Evolutionary conservation across 2,888 invertebrate species (phyloP).

Genomic region (Himalopsyche kuldschensis): DNA sequence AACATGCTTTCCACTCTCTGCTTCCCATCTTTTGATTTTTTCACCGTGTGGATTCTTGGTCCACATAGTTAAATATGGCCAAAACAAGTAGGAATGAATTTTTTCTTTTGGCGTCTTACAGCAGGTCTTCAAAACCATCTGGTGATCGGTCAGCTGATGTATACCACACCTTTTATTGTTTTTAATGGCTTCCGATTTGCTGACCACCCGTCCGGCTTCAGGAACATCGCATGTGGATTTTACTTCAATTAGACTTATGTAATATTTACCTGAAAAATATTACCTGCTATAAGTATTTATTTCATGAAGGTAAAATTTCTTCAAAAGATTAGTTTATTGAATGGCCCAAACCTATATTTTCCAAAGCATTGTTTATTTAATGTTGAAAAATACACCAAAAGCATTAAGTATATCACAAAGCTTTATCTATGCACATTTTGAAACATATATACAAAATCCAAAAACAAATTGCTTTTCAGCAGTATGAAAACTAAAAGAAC

Average conservation of each 20-base stretch:
- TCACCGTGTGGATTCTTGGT: conserved; percentile 45
- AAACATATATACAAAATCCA: too few relatives aligned
- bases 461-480: too few relatives aligned
- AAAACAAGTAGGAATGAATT: conserved; percentile 45
- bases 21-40: conserved; percentile 44
- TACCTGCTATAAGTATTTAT: conserved; percentile 25
- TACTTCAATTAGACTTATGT: conserved; percentile 44
- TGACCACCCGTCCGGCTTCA: conserved; percentile 41
- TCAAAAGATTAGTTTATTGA: not conserved
- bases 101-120: conserved; percentile 31
- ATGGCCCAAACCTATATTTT: too few relatives aligned
- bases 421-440: too few relatives aligned
- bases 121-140: conserved; percentile 43
- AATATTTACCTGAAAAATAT: conserved; percentile 41
- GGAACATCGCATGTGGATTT: conserved; percentile 45
- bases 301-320: too few relatives aligned
- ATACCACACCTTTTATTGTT: conserved; percentile 48
- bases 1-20: conserved; percentile 45
- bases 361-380: too few relatives aligned
- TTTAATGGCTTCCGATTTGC: conserved; percentile 46
- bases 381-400: too few relatives aligned
- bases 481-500: too few relatives aligned
- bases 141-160: conserved; percentile 47
- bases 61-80: conserved; percentile 45
- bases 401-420: too few relatives aligned